Percentiles rank a stretch among this genome's conserved stretches.
Conservation (phyloP, 2,888 invertebrate genomes). For the Dynastes tityus region DNA sequence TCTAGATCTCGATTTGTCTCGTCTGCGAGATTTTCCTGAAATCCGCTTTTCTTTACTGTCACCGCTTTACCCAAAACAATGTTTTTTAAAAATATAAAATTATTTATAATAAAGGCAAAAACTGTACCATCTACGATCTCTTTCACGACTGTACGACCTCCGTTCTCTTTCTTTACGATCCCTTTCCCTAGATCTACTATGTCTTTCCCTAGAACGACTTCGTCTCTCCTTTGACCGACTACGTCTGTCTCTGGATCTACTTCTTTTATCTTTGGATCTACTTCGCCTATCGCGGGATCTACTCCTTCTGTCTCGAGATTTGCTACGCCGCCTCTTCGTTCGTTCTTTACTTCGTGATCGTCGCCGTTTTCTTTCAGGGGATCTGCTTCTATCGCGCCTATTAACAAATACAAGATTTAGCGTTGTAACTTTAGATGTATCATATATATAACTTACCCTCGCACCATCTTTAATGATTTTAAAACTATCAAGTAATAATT, state of each 20-base stretch:
- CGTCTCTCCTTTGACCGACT: conserved; percentile 63
- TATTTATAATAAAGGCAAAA: not conserved
- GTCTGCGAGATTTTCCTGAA: conserved; percentile 74
- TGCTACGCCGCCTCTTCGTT: conserved; percentile 60
- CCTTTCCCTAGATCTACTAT: conserved; percentile 67
- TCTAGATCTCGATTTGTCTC: conserved; percentile 64
- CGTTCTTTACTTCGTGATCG: conserved; percentile 76
- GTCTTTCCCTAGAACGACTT: conserved; percentile 68
- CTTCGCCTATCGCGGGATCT: conserved; percentile 63
- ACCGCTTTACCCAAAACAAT: conserved; percentile 71
- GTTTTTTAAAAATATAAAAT: conserved; percentile 33
- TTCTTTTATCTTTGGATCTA: conserved; percentile 67
- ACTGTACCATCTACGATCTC: conserved; percentile 60
- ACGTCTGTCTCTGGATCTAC: conserved; percentile 67
- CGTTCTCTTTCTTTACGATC: conserved; percentile 61
- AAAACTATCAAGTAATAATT: conserved; percentile 1
- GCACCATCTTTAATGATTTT: conserved; percentile 7
- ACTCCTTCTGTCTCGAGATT: conserved; percentile 64
- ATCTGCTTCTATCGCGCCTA: conserved; percentile 61
- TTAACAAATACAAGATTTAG: no score
- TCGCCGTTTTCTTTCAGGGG: conserved; percentile 70
- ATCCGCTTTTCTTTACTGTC: conserved; percentile 78
- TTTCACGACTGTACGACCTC: conserved; percentile 66
- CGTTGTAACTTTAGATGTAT: not conserved
- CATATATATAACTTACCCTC: conserved; percentile 24